A percentile compares a stretch with the other conserved stretches of the same genome.
These are phyloP conservation scores for Megalops cyprinoides DNA, from an alignment of 2,797 vertebrate genomes.

Conservation along the genomic window DNA sequence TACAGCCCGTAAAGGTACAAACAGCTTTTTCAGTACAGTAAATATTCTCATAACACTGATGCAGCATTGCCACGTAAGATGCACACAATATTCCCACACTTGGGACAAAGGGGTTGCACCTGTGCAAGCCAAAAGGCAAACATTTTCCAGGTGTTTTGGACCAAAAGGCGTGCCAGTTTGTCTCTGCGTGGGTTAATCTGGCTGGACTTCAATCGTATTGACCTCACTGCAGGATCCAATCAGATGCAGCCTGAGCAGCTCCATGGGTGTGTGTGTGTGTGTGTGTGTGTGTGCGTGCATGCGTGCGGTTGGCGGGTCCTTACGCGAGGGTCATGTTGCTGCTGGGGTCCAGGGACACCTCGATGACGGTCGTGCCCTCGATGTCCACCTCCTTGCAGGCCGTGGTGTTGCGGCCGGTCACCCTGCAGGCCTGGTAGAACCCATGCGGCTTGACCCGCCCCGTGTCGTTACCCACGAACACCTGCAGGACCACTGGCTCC, in stretches of 20 bases:
- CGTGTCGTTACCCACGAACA: conserved; percentile 95
- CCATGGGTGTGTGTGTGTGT: too few species aligned
- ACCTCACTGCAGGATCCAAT: too few species aligned
- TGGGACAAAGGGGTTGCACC: too few species aligned
- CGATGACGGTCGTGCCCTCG: conserved; percentile 95
- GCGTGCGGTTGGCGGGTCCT: conserved; percentile 58
- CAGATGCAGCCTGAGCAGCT: too few species aligned
- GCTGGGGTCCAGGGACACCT: conserved; percentile 91
- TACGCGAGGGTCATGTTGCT: conserved; percentile 96
- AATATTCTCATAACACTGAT: neutral
- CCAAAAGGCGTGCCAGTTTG: too few species aligned
- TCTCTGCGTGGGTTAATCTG: too few species aligned
- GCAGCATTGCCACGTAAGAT: neutral
- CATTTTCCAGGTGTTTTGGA: too few species aligned
- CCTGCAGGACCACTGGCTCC: conserved; percentile 90
- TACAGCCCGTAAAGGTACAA: too few species aligned
- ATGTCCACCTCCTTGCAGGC: conserved; percentile 96
- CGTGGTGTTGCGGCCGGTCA: conserved; percentile 96
- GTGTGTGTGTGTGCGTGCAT: too few species aligned
- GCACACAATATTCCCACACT: too few species aligned
- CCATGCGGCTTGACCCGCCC: conserved; percentile 97
- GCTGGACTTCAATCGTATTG: too few species aligned
- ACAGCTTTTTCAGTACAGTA: conserved; percentile 6
- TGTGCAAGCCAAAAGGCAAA: too few species aligned
- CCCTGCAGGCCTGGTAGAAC: conserved; percentile 97